Conservation (phyloP, 2,113 vertebrate species). For the Fregetta grallaria region DNA sequence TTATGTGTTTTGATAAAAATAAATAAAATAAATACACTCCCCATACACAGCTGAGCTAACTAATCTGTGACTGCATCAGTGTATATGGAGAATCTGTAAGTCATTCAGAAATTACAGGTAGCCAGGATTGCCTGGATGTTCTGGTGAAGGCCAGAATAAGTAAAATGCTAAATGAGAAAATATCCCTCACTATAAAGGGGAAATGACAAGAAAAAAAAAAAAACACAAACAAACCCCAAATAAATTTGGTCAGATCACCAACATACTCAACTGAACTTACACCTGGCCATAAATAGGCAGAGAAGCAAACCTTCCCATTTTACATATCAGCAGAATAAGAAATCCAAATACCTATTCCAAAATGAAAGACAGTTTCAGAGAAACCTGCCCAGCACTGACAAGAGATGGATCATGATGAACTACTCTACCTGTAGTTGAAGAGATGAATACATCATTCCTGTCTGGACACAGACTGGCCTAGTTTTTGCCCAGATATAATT, state of each 20-base stretch:
- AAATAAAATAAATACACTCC: not conserved
- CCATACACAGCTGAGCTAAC: accelerated
- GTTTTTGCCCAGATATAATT: not conserved
- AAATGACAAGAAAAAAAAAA: not conserved
- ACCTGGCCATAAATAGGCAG: not conserved
- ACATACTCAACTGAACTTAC: not conserved
- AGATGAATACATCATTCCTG: not conserved
- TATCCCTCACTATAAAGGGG: not conserved
- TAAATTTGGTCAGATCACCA: not conserved
- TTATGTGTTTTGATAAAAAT: not conserved
- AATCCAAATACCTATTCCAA: not conserved
- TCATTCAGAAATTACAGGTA: not conserved
- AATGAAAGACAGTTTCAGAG: not conserved
- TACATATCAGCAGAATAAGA: not conserved
- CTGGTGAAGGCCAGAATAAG: not conserved
- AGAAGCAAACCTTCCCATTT: not conserved
- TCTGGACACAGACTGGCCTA: not conserved
- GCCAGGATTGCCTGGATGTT: not conserved
- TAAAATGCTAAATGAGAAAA: not conserved
- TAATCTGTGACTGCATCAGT: not conserved
- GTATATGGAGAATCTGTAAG: not conserved
- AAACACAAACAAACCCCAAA: accelerated
- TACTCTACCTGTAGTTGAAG: not conserved
- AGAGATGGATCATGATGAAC: not conserved
- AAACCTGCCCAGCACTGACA: not conserved